phyloP scores from a whole-genome alignment of 1,140 invertebrate genomes.

The Diploscapter pachys region DNA sequence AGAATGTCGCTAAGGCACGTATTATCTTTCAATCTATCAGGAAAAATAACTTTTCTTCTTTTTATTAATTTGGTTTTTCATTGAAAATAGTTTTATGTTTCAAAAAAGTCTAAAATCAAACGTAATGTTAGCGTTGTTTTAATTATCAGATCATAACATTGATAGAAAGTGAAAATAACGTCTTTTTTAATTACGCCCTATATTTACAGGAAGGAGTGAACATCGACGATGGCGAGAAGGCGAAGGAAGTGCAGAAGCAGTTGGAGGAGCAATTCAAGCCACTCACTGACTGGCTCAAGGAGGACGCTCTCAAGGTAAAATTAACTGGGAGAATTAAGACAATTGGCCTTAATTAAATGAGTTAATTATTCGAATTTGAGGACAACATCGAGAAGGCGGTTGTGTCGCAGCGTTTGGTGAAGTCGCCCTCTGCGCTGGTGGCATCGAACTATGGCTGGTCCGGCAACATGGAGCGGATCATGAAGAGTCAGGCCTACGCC shows the following conservation, averaged over 20 bases:
- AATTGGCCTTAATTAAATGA: background rate
- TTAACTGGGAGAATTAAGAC: background rate
- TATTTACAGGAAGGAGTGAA: constrained; percentile 75
- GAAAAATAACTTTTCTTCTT: no score
- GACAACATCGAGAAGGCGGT: constrained; percentile 72
- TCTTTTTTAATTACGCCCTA: no score
- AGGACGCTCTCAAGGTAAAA: constrained; percentile 68
- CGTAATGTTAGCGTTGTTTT: no score
- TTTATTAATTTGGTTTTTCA: background rate
- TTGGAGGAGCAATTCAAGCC: constrained; percentile 81
- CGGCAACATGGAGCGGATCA: constrained; percentile 96
- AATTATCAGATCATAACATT: no score
- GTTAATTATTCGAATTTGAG: constrained; percentile 2
- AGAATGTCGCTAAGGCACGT: constrained; percentile 85
- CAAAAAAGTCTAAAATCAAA: no score
- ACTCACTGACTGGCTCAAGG: constrained; percentile 82
- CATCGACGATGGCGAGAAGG: constrained; percentile 73
- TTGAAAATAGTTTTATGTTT: no score
- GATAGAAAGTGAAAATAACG: no score
- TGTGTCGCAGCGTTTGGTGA: constrained; percentile 82
- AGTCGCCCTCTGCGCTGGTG: constrained; percentile 92
- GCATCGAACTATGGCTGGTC: constrained; percentile 93
- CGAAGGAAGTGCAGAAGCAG: constrained; percentile 77
- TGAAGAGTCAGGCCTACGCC: constrained; percentile 91
- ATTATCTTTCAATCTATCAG: background rate